Conservation (phyloP, 23 tunicate species). For the Ciona savignyi region DNA sequence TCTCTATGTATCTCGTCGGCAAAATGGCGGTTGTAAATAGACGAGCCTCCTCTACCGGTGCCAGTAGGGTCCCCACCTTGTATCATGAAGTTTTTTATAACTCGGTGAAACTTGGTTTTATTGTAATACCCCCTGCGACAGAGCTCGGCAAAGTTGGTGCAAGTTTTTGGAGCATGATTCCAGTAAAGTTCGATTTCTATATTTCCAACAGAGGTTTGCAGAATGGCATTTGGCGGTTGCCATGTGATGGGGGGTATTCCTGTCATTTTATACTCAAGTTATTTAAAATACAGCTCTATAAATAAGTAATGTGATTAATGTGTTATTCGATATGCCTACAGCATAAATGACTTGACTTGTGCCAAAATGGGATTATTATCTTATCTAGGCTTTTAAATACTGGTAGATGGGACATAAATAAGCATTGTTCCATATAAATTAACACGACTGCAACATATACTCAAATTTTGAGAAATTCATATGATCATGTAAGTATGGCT, state of each 20-base stretch:
- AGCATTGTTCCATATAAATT: too few species aligned
- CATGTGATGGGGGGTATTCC: conserved; percentile 70
- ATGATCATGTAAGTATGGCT: too few species aligned
- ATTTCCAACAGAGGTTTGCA: conserved; percentile 62
- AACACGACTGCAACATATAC: too few species aligned
- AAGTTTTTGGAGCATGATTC: conserved; percentile 97
- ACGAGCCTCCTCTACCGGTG: conserved; percentile 99
- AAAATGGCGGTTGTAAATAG: conserved; percentile 87
- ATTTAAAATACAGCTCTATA: too few species aligned
- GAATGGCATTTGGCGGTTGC: conserved; percentile 49
- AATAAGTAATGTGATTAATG: too few species aligned
- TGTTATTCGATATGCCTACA: too few species aligned
- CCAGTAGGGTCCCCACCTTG: conserved; percentile 99
- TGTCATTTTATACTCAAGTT: conserved; percentile 26
- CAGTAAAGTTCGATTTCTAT: conserved; percentile 88
- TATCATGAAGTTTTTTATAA: conserved; percentile 90
- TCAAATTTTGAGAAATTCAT: too few species aligned
- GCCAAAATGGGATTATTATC: too few species aligned
- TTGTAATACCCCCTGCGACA: conserved; percentile 93
- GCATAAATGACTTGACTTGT: too few species aligned
- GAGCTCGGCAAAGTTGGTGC: conserved; percentile 92
- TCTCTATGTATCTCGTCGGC: conserved; percentile 92
- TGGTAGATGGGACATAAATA: too few species aligned
- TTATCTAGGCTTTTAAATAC: too few species aligned
- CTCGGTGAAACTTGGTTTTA: conserved; percentile 89